Evolutionary conservation across 2,888 invertebrate species (phyloP).

Genomic region (Brachylomia viminalis): DNA sequence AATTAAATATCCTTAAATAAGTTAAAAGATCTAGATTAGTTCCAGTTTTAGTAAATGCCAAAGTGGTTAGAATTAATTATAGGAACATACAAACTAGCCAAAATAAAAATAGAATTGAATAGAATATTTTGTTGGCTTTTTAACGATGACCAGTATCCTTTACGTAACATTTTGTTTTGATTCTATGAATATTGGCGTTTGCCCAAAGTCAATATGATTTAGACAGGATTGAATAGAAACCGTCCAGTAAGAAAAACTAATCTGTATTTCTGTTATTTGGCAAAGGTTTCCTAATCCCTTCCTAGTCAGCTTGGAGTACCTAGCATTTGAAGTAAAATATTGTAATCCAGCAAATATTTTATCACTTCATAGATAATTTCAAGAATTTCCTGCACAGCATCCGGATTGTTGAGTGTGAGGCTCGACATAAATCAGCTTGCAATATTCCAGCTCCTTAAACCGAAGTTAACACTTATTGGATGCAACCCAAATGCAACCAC

Average conservation of each 20-base stretch:
- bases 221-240: conserved; percentile 43
- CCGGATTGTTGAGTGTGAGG: background rate
- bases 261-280: conserved; percentile 10
- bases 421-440: conserved; percentile 6
- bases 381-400: background rate
- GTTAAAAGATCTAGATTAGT: conserved; percentile 37
- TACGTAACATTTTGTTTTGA: conserved; percentile 41
- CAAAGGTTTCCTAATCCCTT: conserved; percentile 36
- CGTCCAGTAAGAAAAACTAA: conserved; percentile 28
- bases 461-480: conserved; percentile 18
- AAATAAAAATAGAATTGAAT: conserved; percentile 31
- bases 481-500: conserved; percentile 35
- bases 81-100: conserved; percentile 7
- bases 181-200: conserved; percentile 63
- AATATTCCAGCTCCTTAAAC: conserved; percentile 5
- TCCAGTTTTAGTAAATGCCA: conserved; percentile 35
- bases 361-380: background rate
- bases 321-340: background rate
- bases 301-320: conserved; percentile 8
- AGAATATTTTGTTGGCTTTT: conserved; percentile 24
- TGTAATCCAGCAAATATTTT: background rate
- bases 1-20: no score
- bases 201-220: conserved; percentile 68
- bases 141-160: conserved; percentile 49
- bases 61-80: conserved; percentile 19